These are phyloP conservation scores for Atractosteus spatula DNA, from an alignment of 2,113 vertebrate species.

Conservation along the genomic window DNA sequence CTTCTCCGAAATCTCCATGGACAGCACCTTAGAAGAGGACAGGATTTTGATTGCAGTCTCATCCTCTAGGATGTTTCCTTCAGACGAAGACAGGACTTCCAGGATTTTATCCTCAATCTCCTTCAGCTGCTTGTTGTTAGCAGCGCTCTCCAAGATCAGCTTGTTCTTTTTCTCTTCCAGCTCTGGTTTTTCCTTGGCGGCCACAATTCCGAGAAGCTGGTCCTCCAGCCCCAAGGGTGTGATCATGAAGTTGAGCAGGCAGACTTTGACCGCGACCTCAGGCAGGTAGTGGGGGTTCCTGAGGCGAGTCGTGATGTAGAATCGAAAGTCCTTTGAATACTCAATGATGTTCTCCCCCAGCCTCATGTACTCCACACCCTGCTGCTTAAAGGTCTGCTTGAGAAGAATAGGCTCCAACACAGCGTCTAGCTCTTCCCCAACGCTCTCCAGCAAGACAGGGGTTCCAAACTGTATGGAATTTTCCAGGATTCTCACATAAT, in stretches of 20 bases:
- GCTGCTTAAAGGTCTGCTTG: conserved; percentile 87
- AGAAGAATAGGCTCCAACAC: conserved; percentile 83
- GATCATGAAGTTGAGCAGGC: conserved; percentile 93
- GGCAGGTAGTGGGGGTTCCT: conserved; percentile 92
- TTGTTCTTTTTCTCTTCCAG: conserved; percentile 89
- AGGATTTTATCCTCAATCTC: conserved; percentile 91
- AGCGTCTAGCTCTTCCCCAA: conserved; percentile 86
- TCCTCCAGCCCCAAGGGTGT: conserved; percentile 89
- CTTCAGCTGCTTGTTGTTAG: conserved; percentile 85
- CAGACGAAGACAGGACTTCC: conserved; percentile 77
- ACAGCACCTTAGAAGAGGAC: conserved; percentile 84
- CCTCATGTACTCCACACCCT: conserved; percentile 86
- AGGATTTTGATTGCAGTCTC: conserved; percentile 83
- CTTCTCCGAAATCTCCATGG: conserved; percentile 86
- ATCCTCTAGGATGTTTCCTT: conserved; percentile 90
- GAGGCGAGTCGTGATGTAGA: conserved; percentile 89
- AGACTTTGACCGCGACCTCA: conserved; percentile 88
- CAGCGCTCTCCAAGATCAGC: conserved; percentile 82
- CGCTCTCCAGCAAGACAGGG: conserved; percentile 83
- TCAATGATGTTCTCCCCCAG: conserved; percentile 88
- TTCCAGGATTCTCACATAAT: conserved; percentile 79
- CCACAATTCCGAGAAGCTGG: conserved; percentile 87
- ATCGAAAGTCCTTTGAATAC: conserved; percentile 78
- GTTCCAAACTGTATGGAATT: conserved; percentile 83
- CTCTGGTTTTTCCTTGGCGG: conserved; percentile 87